These are phyloP conservation scores for Mandrillus leucophaeus DNA, from an alignment of 2,113 vertebrate species.

Conservation along the genomic window DNA sequence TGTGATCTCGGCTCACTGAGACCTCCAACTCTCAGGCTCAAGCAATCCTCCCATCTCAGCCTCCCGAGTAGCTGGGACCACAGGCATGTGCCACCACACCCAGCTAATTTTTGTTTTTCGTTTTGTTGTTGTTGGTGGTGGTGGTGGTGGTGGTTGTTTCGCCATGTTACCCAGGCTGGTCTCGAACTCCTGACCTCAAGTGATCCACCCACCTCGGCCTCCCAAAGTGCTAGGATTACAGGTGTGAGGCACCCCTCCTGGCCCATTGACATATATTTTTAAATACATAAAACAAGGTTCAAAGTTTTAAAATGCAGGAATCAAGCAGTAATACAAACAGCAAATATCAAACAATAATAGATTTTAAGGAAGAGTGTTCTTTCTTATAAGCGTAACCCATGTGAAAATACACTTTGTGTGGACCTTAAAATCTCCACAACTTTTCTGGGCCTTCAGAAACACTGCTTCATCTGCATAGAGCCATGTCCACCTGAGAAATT, in stretches of 20 bases:
- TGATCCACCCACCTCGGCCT: no score
- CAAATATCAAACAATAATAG: background rate
- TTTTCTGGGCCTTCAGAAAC: background rate
- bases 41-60: no score
- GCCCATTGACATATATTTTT: background rate
- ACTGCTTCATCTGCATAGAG: background rate
- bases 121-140: accelerated
- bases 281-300: background rate
- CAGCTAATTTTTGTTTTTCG: no score
- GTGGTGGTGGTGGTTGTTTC: no score
- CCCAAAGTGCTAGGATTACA: no score
- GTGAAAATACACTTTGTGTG: background rate
- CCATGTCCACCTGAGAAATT: background rate
- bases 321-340: background rate
- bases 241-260: no score
- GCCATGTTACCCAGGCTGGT: no score
- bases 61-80: no score
- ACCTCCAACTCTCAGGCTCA: no score
- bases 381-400: background rate
- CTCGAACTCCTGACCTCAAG: no score
- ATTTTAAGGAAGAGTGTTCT: background rate
- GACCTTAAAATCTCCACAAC: background rate
- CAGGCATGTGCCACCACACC: no score
- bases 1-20: no score
- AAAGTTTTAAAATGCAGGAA: background rate